Base-by-base conservation (phyloP, 2,113 vertebrate species). In the Micronycteris hirsuta region DNA sequence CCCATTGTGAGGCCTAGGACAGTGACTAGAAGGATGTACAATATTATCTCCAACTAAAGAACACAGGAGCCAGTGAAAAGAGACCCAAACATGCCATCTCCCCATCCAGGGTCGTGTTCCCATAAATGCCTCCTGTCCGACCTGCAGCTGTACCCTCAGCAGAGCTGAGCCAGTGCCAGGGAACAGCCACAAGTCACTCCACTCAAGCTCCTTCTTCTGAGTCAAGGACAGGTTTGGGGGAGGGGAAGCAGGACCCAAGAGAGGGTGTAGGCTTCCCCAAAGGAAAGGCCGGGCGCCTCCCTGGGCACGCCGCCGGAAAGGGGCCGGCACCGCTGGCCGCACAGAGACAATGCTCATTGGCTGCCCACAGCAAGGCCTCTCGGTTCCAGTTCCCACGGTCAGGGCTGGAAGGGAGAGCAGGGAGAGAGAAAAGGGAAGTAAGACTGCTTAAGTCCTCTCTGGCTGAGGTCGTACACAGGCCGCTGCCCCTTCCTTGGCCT, bases 261-360 rank as follows among this genome's bases (percentile, higher is more conserved):
- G 20, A 28, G 20, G 7, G 49, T 1, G 1, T 0, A 13, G 28
- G 28, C 17, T 31, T 17, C 74, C 33, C 58, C 16, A 7, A 2
- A 24, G 31, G 12, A 20, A 38, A 77, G 73, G 19, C 77, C 71
- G 12, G 43, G 49, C 36, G 4, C 33, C 28, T 28, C 38, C 31
- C 6, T 7, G 20, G 41, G 61, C 22, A 5, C n/a, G 24, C 26
- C 20, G 54, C 56, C 20, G n/a, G 67, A 45, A 43, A 0, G 0
- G 13, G 93, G 31, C 4, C 7, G 2, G 20, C 26, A 1, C 5
- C 4, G 2, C 47, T 0, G 3, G 41, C 38, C 4, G 11, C 0
- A 8, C 5, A 26, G 71, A 1, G 16, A 26, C 3, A 3, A 3
- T 11, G 33, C 15, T 28, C 15, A 86, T 0, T 0, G 2, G 81